Conservation (phyloP, 64 coral and sea anemone species). For the Dendronephthya gigantea region DNA sequence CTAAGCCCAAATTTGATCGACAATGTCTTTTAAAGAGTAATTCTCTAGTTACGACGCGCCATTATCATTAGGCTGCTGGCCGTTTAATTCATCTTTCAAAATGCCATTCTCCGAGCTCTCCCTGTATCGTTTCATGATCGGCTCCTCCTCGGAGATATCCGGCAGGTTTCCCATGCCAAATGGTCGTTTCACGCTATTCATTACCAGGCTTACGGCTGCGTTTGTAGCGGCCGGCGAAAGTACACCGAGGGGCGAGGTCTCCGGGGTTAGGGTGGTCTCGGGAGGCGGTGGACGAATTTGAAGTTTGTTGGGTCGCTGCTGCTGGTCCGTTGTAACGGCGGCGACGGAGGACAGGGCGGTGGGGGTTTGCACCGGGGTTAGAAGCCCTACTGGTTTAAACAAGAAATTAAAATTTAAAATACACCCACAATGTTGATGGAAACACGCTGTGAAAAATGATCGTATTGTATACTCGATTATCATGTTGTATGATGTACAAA, state of each 20-base stretch:
- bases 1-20: not conserved
- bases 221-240: conserved; percentile 93
- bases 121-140: conserved; percentile 38
- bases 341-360: conserved; percentile 55
- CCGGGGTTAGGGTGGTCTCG: conserved; percentile 63
- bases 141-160: conserved; percentile 34
- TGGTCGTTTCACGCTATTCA: conserved; percentile 84
- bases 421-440: too few species aligned
- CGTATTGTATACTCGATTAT: too few species aligned
- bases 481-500: too few species aligned
- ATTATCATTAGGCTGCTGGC: not conserved
- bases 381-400: not conserved
- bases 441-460: too few species aligned
- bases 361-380: conserved; percentile 87
- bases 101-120: not conserved
- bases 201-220: conserved; percentile 88
- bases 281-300: conserved; percentile 1
- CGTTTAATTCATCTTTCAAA: not conserved
- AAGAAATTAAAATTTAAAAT: too few species aligned
- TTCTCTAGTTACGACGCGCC: not conserved
- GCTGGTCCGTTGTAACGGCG: conserved; percentile 28
- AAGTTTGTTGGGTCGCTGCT: conserved; percentile 20
- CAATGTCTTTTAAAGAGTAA: not conserved
- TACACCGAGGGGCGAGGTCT: conserved; percentile 81
- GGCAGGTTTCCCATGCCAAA: conserved; percentile 22